phyloP scores from a whole-genome alignment of 2,113 vertebrate species.

The Lasiurus borealis region DNA sequence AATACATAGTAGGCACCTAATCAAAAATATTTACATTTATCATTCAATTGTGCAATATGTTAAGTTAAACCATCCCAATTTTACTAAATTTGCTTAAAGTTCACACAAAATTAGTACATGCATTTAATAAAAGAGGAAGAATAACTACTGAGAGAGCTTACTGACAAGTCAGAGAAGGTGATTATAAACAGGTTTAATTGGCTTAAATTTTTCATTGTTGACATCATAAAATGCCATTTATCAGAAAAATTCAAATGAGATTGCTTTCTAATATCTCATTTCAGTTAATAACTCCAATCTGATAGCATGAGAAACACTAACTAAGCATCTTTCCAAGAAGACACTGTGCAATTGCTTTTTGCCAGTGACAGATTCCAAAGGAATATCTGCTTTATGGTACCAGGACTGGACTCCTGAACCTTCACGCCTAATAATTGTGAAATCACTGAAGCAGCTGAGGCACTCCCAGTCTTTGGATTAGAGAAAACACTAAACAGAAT shows the following conservation, averaged over 20 bases:
- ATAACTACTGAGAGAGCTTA: conserved; percentile 36
- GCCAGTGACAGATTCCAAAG: conserved; percentile 6
- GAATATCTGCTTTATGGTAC: neutral
- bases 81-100: conserved; percentile 46
- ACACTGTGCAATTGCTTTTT: neutral
- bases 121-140: conserved; percentile 21
- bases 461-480: conserved; percentile 1
- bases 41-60: conserved; percentile 7
- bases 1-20: neutral
- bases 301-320: conserved; percentile 10
- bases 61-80: conserved; percentile 24
- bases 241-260: conserved; percentile 51
- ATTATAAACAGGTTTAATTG: conserved; percentile 76
- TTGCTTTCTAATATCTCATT: conserved; percentile 28
- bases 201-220: conserved; percentile 71
- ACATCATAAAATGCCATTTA: conserved; percentile 52
- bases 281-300: conserved; percentile 48
- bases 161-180: conserved; percentile 7
- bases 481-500: conserved; percentile 55
- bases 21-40: conserved; percentile 29
- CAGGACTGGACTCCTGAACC: neutral
- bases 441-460: neutral
- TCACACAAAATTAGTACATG: neutral
- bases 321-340: conserved; percentile 44
- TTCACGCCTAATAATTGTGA: neutral